Evolutionary conservation across 2,888 invertebrate species (phyloP), one percentile per base, ranked within the genome.

Genomic region (Luffia ferchaultella): DNA sequence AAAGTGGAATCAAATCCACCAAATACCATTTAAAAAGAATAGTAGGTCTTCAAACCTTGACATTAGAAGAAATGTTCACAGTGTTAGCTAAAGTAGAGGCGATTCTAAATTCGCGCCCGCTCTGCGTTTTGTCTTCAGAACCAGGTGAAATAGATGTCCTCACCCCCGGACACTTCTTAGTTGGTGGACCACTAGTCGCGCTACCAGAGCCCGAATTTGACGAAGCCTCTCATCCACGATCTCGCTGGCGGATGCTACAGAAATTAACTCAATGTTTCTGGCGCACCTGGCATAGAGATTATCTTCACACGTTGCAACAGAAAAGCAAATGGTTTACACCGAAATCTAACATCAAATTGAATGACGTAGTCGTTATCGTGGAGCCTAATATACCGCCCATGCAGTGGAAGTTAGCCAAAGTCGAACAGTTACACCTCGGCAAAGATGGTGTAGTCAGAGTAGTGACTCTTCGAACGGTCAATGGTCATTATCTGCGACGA

Each of bases 11-110:
- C 5, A 60, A 60, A 45, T 54, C 54, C 1, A 50, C 59, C 2
- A 66, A 64, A 52, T 55, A 50, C 52, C 61, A 63, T 50, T 45
- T 64, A 5, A 52, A 53, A 19, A 48, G 59, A n/a, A 48, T 58
- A 2, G 45, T 62, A 3, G 59, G 61, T 1, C 46, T 51, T 16
- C 16, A 42, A 18, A 52, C 45, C 15, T 46, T 62, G 3, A 59
- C 57, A 2, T 57, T 52, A 18, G 57, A 60, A 50, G 58, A 58
- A 64, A 49, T 51, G 61, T 41, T 30, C 7, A 63, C 60, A 2
- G 42, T 60, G 1, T 17, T 56, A 1, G 50, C 49, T 18, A 57
- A 60, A 46, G 56, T 60, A 16, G 59, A 61, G 47, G 59, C 58
- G 1, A 49, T 56, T 9, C 48, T 61, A 9, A 61, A 62, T 47